phyloP scores from a whole-genome alignment of 2,888 invertebrate genomes.

The Enchytraeus crypticus region DNA sequence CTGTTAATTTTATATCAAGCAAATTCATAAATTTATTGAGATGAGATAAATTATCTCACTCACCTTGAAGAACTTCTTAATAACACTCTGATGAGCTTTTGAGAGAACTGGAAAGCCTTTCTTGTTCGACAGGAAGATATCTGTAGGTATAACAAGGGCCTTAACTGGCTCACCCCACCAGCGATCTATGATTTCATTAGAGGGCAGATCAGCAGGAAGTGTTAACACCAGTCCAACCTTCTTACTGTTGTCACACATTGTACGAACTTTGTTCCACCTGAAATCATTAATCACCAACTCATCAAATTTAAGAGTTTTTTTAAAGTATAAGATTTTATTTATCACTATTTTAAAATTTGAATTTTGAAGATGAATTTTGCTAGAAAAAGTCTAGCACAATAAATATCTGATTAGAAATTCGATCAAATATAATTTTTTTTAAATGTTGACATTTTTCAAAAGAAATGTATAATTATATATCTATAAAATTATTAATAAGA shows the following conservation, averaged over 20 bases:
- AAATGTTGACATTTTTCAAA: no score
- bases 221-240: conserved; percentile 68
- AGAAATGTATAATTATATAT: no score
- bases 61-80: conserved; percentile 54
- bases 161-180: conserved; percentile 94
- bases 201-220: conserved; percentile 70
- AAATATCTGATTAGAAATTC: no score
- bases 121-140: conserved; percentile 74
- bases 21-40: no score
- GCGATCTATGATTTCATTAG: conserved; percentile 56
- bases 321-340: neutral
- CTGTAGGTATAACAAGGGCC: conserved; percentile 71
- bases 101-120: conserved; percentile 76
- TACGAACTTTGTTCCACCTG: conserved; percentile 55
- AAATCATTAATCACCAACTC: neutral
- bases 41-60: no score
- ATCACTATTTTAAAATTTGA: neutral
- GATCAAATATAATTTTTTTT: no score
- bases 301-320: neutral
- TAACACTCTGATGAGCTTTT: conserved; percentile 62
- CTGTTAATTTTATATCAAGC: no score
- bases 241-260: conserved; percentile 49
- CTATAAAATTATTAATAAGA: no score
- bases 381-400: conserved; percentile 29
- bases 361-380: neutral